Evolutionary conservation across 2,113 vertebrate genomes (phyloP).

Genomic region (Donacobius atricapilla): DNA sequence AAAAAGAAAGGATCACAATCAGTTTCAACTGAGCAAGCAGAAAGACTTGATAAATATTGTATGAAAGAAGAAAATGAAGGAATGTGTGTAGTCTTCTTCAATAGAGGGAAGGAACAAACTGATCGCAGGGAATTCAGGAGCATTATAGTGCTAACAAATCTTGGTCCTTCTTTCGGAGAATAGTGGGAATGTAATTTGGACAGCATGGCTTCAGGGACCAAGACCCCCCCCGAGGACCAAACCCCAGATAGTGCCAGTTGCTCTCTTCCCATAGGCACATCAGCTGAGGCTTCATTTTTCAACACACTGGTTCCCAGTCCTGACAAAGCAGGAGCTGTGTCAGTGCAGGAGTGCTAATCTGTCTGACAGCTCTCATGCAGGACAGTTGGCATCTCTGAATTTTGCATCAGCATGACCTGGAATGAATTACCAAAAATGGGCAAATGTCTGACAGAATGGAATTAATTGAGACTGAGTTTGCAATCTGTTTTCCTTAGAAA

Average conservation of each 20-base stretch:
- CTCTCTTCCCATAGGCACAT: not conserved
- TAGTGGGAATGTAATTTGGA: not conserved
- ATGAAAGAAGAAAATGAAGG: not conserved
- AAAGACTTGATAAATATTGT: not conserved
- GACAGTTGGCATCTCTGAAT: conserved; percentile 70
- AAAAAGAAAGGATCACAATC: not conserved
- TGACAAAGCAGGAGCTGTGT: conserved; percentile 30
- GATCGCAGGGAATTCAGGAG: not conserved
- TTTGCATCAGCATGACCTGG: conserved; percentile 65
- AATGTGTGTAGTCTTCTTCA: not conserved
- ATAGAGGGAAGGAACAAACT: not conserved
- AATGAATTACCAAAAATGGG: conserved; percentile 52
- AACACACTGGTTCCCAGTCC: not conserved
- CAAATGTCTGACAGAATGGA: conserved; percentile 50
- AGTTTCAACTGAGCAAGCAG: not conserved
- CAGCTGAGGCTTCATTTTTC: not conserved
- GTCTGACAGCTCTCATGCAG: conserved; percentile 58
- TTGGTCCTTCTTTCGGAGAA: not conserved
- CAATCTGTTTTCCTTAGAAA: conserved; percentile 54
- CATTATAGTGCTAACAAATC: not conserved
- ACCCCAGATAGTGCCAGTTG: not conserved
- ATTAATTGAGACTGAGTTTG: conserved; percentile 63
- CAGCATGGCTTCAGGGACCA: not conserved
- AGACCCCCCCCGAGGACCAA: not conserved
- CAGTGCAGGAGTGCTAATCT: conserved; percentile 39